Conservation (phyloP, 2,888 invertebrate genomes). For the Dasysyrphus tricinctus region DNA sequence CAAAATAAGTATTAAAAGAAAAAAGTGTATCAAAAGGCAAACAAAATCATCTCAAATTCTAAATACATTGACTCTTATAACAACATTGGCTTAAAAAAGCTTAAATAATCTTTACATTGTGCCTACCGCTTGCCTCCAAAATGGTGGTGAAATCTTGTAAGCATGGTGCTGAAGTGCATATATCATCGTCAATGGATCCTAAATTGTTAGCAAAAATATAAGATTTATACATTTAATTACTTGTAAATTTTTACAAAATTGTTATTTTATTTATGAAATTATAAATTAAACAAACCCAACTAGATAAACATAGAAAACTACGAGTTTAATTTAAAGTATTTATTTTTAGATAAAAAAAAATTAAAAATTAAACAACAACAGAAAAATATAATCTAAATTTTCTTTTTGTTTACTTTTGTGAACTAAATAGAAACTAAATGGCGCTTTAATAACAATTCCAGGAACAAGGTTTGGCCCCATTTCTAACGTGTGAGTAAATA, state of each 20-base stretch:
- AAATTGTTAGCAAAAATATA: conserved; percentile 58
- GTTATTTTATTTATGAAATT: not conserved
- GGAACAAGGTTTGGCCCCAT: too few species aligned
- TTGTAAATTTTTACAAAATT: conserved; percentile 12
- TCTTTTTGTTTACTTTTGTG: too few species aligned
- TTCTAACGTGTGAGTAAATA: too few species aligned
- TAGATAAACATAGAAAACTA: not conserved
- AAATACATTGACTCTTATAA: conserved; percentile 22
- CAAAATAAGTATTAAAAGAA: conserved; percentile 6
- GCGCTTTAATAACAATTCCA: too few species aligned
- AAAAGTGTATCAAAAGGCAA: conserved; percentile 3
- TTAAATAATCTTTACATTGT: conserved; percentile 73
- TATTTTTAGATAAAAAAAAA: too few species aligned
- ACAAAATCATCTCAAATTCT: conserved; percentile 18
- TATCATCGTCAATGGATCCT: conserved; percentile 78
- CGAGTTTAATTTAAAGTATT: not conserved
- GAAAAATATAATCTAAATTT: too few species aligned
- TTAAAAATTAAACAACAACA: too few species aligned
- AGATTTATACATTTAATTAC: conserved; percentile 28
- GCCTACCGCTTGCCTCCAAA: conserved; percentile 84
- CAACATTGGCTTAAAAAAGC: conserved; percentile 49
- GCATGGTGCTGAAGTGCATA: conserved; percentile 82
- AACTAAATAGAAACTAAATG: too few species aligned
- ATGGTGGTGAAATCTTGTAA: conserved; percentile 84
- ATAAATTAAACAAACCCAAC: not conserved